These are phyloP conservation scores for Myiozetetes cayanensis DNA, from an alignment of 2,113 vertebrate species.

Conservation along the genomic window DNA sequence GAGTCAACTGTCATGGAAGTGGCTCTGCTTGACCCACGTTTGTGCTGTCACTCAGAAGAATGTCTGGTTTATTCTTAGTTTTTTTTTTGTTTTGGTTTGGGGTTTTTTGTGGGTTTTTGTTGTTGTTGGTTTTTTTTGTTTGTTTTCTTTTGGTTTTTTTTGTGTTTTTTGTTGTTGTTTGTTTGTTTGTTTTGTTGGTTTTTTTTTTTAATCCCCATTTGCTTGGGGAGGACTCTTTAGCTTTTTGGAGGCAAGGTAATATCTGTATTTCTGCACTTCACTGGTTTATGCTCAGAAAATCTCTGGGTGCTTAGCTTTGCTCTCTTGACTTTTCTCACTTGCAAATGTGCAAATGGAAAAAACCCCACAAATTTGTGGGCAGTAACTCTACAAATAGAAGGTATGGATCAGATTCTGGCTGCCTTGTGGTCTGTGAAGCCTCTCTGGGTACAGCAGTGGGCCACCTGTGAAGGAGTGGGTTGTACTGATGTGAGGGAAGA, in stretches of 20 bases:
- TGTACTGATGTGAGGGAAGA: too few relatives aligned
- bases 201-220: neutral
- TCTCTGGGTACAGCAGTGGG: neutral
- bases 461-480: neutral
- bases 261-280: neutral
- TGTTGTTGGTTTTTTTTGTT: too few relatives aligned
- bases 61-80: neutral
- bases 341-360: neutral
- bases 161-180: too few relatives aligned
- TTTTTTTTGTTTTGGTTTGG: too few relatives aligned
- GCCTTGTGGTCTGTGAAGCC: neutral
- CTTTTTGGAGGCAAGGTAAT: neutral
- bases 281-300: neutral
- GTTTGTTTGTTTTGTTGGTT: neutral
- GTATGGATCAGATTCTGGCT: accelerated
- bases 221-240: neutral
- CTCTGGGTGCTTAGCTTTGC: neutral
- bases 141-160: too few relatives aligned
- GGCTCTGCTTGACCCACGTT: neutral
- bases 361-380: neutral
- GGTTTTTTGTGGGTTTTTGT: too few relatives aligned
- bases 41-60: neutral
- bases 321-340: neutral
- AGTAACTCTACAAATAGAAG: neutral
- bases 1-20: neutral